Evolutionary conservation across 2,888 invertebrate genomes (phyloP), one percentile per base, ranked within the genome.

Genomic region (Habroteleia sp.): DNA sequence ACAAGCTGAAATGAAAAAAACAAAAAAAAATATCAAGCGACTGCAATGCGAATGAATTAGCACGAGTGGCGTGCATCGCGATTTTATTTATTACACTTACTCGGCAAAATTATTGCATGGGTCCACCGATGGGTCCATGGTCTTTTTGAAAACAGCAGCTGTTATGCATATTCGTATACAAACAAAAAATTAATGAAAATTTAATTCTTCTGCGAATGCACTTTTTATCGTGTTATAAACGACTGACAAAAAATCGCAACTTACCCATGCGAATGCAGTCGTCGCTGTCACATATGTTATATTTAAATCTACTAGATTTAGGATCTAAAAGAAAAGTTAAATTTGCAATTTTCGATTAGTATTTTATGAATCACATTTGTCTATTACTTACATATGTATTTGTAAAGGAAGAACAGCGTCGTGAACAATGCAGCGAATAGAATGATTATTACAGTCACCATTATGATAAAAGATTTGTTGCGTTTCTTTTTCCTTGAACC

Each of bases 61-160:
- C 33, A 11, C 7, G 33, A 48, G 41, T 31, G 50, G 16, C 16
- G 50, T 14, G 20, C 27, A 25, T 56, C 48, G 20, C 33, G 27
- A 35, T 50, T 69, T 60, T 60, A 58, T 69, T 69, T 60, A 46
- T 62, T 46, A 16, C 41, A 68, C 85, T 87, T 79, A 95, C 91
- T 92, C 89, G 87, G 95, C 95, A 89, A 96, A 96, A 89, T 96
- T 92, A 33, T 94, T 92, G 83, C 96, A 96, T 42, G 96, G 95
- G 86, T 95, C 91, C 48, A 91, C 92, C 25, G 90, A 90, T 50
- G 87, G 88, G 85, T 96, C 93, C 92, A 96, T 93, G n/a, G 94
- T 93, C 39, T 93, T 90, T 8, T 93, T 91, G 23, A 95, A 90
- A 88, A 93, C 94, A 14, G 94, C 92, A 5, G 95, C 94, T 75